These are phyloP conservation scores for Drosophila lutescens DNA, from an alignment of 2,888 invertebrate genomes.

Conservation along the genomic window DNA sequence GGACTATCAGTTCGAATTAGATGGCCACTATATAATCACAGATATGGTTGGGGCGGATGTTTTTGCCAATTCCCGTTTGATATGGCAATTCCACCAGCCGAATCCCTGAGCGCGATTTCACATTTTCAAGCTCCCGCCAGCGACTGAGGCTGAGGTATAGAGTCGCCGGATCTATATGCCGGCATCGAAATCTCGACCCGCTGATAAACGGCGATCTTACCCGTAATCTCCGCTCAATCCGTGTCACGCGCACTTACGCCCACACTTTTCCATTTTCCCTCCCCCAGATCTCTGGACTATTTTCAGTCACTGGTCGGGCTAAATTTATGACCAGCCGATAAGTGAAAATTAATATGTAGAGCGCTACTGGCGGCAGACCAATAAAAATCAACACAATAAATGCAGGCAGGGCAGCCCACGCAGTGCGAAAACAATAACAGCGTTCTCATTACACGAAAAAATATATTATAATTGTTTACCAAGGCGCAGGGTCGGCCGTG, in stretches of 20 bases:
- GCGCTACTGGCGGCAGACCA: slow-evolving; percentile 42
- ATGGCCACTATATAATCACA: slow-evolving; percentile 61
- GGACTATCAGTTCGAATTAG: slow-evolving; percentile 28
- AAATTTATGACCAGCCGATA: slow-evolving; percentile 55
- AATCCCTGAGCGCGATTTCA: slow-evolving; percentile 64
- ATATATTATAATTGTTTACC: slow-evolving; percentile 60
- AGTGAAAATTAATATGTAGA: slow-evolving; percentile 44
- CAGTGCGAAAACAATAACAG: slow-evolving; percentile 68
- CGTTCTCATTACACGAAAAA: slow-evolving; percentile 41
- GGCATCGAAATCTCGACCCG: slow-evolving; percentile 11
- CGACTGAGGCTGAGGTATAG: slow-evolving; percentile 57
- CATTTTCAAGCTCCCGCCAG: slow-evolving; percentile 78
- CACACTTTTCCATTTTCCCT: slow-evolving; percentile 22
- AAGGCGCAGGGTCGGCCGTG: slow-evolving; percentile 28
- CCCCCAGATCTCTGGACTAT: slow-evolving; percentile 33
- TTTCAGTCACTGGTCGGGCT: slow-evolving; percentile 50
- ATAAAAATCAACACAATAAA: slow-evolving; percentile 56
- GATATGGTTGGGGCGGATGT: slow-evolving; percentile 51
- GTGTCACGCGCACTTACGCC: slow-evolving; percentile 56
- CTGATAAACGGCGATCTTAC: slow-evolving; percentile 52
- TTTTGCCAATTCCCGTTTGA: slow-evolving; percentile 34
- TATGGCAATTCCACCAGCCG: slow-evolving; percentile 49
- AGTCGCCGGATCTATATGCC: slow-evolving; percentile 27
- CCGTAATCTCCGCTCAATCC: slow-evolving; percentile 52
- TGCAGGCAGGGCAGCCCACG: slow-evolving; percentile 48